These are phyloP conservation scores for Tenthredo notha DNA, from an alignment of 2,888 invertebrate genomes.

Conservation along the genomic window DNA sequence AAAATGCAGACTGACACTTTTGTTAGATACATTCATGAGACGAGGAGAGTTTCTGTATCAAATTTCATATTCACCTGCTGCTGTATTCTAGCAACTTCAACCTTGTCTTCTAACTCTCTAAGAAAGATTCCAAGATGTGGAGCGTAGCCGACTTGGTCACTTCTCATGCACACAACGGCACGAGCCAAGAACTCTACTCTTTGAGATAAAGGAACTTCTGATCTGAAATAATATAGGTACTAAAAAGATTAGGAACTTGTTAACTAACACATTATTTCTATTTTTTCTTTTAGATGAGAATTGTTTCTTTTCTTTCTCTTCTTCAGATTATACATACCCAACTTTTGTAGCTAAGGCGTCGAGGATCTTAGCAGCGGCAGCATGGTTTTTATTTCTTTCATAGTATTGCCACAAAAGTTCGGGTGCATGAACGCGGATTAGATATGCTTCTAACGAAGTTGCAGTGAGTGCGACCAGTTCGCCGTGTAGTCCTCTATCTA, in stretches of 20 bases:
- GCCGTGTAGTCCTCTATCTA: constrained; percentile 86
- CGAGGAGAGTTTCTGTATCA: not conserved
- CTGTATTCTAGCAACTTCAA: constrained; percentile 94
- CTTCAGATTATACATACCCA: constrained; percentile 78
- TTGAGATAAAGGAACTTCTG: constrained; percentile 87
- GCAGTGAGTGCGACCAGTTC: constrained; percentile 86
- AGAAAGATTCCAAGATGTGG: constrained; percentile 88
- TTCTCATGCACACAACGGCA: constrained; percentile 97
- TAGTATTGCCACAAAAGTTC: constrained; percentile 96
- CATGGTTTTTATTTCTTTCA: constrained; percentile 94
- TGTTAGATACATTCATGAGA: not conserved
- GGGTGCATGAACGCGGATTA: constrained; percentile 79
- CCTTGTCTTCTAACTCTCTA: constrained; percentile 94
- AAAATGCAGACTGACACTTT: not conserved
- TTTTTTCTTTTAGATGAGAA: not conserved
- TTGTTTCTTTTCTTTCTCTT: constrained; percentile 1
- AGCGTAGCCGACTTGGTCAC: constrained; percentile 88
- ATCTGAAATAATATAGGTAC: constrained; percentile 78
- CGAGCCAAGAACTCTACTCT: constrained; percentile 95
- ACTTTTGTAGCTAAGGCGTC: constrained; percentile 90
- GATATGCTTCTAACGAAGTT: constrained; percentile 88
- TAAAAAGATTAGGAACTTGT: not conserved
- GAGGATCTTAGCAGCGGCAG: constrained; percentile 94
- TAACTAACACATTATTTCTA: not conserved
- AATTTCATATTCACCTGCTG: constrained; percentile 77